Evolutionary conservation across 2,113 vertebrate genomes (phyloP), one percentile per base, ranked within the genome.

Genomic region (Sinocyclocheilus anshuiensis): DNA sequence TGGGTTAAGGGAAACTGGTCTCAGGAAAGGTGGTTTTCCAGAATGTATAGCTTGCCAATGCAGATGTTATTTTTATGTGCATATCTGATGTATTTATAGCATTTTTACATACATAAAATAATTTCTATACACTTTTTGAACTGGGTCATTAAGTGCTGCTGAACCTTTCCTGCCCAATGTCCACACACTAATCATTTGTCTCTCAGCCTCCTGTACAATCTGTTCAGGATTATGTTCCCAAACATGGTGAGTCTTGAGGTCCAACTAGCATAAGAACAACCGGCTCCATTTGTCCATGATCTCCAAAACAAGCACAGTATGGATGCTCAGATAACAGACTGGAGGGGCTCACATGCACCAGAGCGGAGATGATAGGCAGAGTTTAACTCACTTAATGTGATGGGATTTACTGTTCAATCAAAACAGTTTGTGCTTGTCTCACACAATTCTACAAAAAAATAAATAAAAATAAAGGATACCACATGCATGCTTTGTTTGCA

Each of bases 141-240:
- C 45, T 86, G 26, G 80, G 83, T 85, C 65, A 83, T 45, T 5
- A 53, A 59, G 71, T 82, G 83, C 77, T 13, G 22, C 36, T 50
- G 45, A 84, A 80, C 71, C 77, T 61, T 71, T 72, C 26, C 74
- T 86, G 74, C 85, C 61, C 61, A 81, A 65, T 75, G 76, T 85
- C 80, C 55, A 55, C 81, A 42, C 42, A 42, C 42, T 18, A 59
- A 83, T 26, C 77, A 65, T 77, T 87, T 86, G 29, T 88, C 86
- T 86, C 84, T 72, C 67, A 89, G 26, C 39, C 82, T 79, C 55
- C 65, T 81, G 29, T 77, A 80, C 79, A 87, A 87, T 77, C 85
- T 89, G 87, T 39, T 86, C 59, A 39, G 86, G 80, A 89, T 89
- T 86, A 88, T 82, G 86, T 88, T 87, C 63, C 53, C 84, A 86